Base-by-base conservation (phyloP, 2,797 vertebrate genomes). In the Phrynocephalus forsythii region DNA sequence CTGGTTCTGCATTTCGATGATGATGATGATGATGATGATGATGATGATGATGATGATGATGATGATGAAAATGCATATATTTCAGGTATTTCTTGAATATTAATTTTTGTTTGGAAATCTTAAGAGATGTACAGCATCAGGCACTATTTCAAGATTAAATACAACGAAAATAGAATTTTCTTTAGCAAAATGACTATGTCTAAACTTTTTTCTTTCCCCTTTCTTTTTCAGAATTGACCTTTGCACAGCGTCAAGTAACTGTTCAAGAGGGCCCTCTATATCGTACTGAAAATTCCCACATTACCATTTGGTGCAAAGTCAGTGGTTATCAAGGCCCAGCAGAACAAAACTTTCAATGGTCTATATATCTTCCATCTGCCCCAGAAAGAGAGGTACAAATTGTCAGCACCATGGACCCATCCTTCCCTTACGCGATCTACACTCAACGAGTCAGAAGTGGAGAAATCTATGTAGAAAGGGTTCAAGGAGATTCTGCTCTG, bases 251-350 rank as follows among this genome's bases (percentile, higher is more conserved):
- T 63, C 96, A 96, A 71, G 97, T 97, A n/a, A 68, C 92, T 0
- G 93, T 97, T 33, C 97, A 97, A 94, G 92, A 97, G 66, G 96
- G 97, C 0, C 97, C 97, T 28, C 87, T 97, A 1, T 97, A 96
- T 91, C 96, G 97, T 88, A 96, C 95, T 0, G 96, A 95, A 91
- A 96, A 97, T 15, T 97, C 97, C 82, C 96, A 97, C 82, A 8
- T 97, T 91, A 97, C 95, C 20, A 95, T 97, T 92, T 97, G 96
- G 97, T 97, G 97, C 92, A 96, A 96, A 3, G 97, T 97, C 88
- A 97, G 96, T 0, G 95, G 97, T 91, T 97, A 95, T 94, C 95
- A 96, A 92, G 96, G 95, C 3, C 94, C 96, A 0, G 52, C 95
- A 0, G 94, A 97, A 90, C 97, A 97, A 95, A 95, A 95, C 33